phyloP scores from a whole-genome alignment of 2,888 invertebrate genomes.

The Argynnis bischoffii region DNA sequence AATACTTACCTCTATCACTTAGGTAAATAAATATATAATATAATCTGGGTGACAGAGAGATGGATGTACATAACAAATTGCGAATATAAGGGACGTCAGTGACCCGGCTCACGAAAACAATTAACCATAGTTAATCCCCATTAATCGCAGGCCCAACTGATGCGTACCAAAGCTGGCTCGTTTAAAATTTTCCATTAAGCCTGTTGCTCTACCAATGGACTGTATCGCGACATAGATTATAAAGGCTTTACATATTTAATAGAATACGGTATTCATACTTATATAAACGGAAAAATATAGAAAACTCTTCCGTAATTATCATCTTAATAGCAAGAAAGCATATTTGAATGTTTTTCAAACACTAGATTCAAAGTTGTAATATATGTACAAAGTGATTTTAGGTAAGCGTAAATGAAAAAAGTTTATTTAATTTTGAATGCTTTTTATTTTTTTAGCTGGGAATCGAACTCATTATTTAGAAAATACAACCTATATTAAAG shows the following conservation, averaged over 20 bases:
- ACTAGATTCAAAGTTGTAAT: no score
- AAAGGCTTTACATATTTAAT: slow-evolving; percentile 24
- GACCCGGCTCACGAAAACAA: slow-evolving; percentile 36
- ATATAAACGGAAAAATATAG: background rate
- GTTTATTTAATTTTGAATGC: no score
- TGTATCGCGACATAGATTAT: slow-evolving; percentile 32
- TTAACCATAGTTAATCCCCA: slow-evolving; percentile 39
- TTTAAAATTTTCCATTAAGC: slow-evolving; percentile 43
- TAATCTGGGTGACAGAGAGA: slow-evolving; percentile 13
- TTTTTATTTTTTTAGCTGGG: no score
- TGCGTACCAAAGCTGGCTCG: slow-evolving; percentile 39
- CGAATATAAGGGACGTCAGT: slow-evolving; percentile 24
- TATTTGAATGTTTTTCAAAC: no score
- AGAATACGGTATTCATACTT: slow-evolving; percentile 20
- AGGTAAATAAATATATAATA: background rate
- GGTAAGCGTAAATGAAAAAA: no score
- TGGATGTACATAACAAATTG: slow-evolving; percentile 30
- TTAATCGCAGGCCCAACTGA: slow-evolving; percentile 39
- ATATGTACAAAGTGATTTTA: no score
- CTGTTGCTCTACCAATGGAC: slow-evolving; percentile 35
- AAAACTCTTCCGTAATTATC: background rate
- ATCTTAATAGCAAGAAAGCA: no score
- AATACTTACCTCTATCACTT: no score
- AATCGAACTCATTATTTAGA: no score
- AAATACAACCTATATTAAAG: no score